phyloP scores from a whole-genome alignment of 1,140 invertebrate species.

The Branchinecta lindahli region DNA sequence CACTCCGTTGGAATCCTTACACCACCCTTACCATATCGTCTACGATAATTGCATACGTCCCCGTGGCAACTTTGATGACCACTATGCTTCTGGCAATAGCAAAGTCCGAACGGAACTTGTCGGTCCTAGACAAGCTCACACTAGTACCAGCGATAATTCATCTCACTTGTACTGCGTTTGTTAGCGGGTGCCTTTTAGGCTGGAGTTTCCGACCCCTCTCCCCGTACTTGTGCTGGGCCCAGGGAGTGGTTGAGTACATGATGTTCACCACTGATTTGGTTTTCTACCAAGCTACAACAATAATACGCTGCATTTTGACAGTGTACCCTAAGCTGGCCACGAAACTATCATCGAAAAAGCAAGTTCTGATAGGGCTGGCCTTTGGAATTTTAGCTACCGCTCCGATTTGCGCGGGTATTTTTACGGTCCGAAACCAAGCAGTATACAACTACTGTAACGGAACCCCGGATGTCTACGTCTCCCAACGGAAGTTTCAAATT shows the following conservation, averaged over 20 bases:
- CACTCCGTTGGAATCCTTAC: too few relatives aligned
- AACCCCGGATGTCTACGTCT: background rate
- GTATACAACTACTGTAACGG: background rate
- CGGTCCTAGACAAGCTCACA: background rate
- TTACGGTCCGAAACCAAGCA: background rate
- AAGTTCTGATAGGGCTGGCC: background rate
- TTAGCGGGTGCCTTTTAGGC: background rate
- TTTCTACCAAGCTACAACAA: background rate
- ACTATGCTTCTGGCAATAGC: background rate
- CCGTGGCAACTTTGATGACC: background rate
- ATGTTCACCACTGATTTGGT: background rate
- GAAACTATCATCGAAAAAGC: background rate
- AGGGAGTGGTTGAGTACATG: background rate
- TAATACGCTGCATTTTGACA: background rate
- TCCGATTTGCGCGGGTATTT: background rate
- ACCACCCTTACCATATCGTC: too few relatives aligned
- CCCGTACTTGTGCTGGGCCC: background rate
- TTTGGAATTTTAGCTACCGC: background rate
- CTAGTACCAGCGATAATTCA: background rate
- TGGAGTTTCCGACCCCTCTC: background rate
- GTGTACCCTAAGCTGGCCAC: background rate
- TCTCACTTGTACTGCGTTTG: background rate
- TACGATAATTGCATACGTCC: too few relatives aligned
- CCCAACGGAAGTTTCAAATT: background rate
- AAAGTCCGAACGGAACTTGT: background rate